Evolutionary conservation across 2,113 vertebrate species (phyloP), one percentile per base, ranked within the genome.

Genomic region (Ochotona princeps): DNA sequence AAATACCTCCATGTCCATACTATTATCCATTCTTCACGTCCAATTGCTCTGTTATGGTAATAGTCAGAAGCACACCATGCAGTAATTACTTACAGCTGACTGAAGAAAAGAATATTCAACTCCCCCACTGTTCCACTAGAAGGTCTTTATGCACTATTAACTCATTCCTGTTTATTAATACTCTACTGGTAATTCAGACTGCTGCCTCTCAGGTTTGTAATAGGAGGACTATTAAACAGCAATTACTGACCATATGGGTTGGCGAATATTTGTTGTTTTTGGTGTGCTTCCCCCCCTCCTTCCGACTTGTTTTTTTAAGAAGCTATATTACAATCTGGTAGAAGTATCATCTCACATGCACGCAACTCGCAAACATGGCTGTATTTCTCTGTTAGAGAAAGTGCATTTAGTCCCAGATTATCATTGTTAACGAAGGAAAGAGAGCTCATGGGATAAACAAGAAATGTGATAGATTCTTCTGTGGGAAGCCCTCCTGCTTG

Each of bases 21-120:
- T 99, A 99, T 99, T 99, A 99, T 98, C 99, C 99, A 99, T 99
- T 99, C 99, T 99, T 99, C 99, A 99, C 99, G 98, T 99, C 99
- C 99, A 99, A 99, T 99, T 99, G 99, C 99, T 99, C 99, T 99
- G 99, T 99, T 99, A 99, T 99, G 99, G 99, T 99, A 99, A 99
- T 99, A 98, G 99, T 99, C 97, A 98, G 98, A 99, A 98, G 98
- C 99, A 98, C 99, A 99, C 99, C 99, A 99, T 99, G 99, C 98
- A 99, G 98, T 99, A 99, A 99, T 99, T 99, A 99, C 99, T 99
- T 99, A 99, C 99, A 99, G 99, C 99, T 99, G 99, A 99, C 99
- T 99, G 99, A 99, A 99, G 99, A 99, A 99, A 99, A 98, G 98
- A 98, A 99, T 99, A 98, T 99, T 99, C 98, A 98, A 98, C 98